Conservation (phyloP, 53 echinoderm and acorn worm species). For the Patiria pectinifera region DNA sequence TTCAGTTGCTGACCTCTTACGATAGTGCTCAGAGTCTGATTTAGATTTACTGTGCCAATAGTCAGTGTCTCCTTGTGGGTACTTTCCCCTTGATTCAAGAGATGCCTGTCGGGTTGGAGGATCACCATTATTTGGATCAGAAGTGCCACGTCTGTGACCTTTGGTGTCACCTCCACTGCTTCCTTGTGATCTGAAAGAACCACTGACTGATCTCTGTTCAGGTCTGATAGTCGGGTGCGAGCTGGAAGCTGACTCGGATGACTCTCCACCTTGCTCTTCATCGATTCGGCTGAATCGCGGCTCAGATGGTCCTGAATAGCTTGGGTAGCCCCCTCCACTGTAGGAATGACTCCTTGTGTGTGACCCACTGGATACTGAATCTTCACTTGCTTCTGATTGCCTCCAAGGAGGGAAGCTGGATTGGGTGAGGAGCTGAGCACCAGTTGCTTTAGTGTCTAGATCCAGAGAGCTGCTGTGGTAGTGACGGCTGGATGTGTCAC, state of each 20-base stretch:
- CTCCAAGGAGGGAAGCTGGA: conserved; percentile 34
- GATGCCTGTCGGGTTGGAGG: conserved; percentile 16
- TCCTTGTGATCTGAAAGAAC: conserved; percentile 15
- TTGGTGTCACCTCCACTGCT: not conserved
- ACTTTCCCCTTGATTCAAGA: conserved; percentile 27
- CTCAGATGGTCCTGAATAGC: conserved; percentile 42
- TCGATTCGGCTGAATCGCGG: conserved; percentile 60
- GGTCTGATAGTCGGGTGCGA: conserved; percentile 21
- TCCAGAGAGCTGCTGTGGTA: conserved; percentile 54
- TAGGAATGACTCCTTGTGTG: conserved; percentile 59
- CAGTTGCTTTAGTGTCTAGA: conserved; percentile 39
- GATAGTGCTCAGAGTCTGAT: conserved; percentile 73
- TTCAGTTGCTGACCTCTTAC: conserved; percentile 21
- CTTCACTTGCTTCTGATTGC: not conserved
- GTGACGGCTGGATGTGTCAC: conserved; percentile 21
- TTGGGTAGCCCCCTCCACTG: conserved; percentile 23
- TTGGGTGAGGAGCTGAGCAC: conserved; percentile 24
- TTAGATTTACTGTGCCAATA: conserved; percentile 71
- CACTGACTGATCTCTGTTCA: conserved; percentile 19
- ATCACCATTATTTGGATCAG: conserved; percentile 13
- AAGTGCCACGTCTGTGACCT: conserved; percentile 16
- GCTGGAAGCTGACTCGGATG: conserved; percentile 29
- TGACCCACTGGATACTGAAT: not conserved
- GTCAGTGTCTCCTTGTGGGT: not conserved
- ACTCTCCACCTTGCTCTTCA: conserved; percentile 47